Base-by-base conservation (phyloP, 2,888 invertebrate genomes). In the Chrysolina haemoptera region DNA sequence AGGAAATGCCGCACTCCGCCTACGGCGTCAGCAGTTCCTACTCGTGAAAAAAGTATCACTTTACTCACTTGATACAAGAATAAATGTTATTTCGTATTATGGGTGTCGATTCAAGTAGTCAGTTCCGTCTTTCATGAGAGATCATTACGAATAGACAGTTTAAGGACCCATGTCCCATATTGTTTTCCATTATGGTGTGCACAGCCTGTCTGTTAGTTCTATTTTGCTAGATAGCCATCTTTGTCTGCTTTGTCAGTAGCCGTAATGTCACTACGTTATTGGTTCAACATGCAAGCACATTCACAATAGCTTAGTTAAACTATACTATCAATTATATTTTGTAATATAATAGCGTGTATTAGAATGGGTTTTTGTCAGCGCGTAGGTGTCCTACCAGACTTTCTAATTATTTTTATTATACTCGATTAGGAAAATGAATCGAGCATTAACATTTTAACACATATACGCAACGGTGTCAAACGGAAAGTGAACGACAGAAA, bases 381-480 rank as follows among this genome's bases (percentile, higher is more conserved):
- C 62, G 76, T 77, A 69, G 76, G 76, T 65, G 70, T 70, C 18
- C 68, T 65, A 46, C 48, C 63, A 62, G 68, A 74, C 76, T 77
- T 77, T 77, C 76, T 77, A 77, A 75, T 73, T n/a, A 53, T 68
- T 70, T 75, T 75, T 71, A 72, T 74, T 71, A 43, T 63, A 62
- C 68, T 69, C 67, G 63, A 63, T 72, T 72, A 70, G 70, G 68
- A 59, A 27, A 59, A 16, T 27, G 22, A 22, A 3, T 59, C 27
- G 59, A 65, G 11, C 35, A 59, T 27, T 59, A 27, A 8, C 27
- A 27, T n/a, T n/a, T 35, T 27, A 59, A 59, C 59, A 35, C 59
- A n/a, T 27, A n/a, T 20, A 53, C 18, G 55, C 22, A 55, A 20
- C 20, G 55, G 20, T 55, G 55, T 55, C 22, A 12, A 6, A 1